Base-by-base conservation (phyloP, 2,888 invertebrate genomes). In the Pteria penguin region DNA sequence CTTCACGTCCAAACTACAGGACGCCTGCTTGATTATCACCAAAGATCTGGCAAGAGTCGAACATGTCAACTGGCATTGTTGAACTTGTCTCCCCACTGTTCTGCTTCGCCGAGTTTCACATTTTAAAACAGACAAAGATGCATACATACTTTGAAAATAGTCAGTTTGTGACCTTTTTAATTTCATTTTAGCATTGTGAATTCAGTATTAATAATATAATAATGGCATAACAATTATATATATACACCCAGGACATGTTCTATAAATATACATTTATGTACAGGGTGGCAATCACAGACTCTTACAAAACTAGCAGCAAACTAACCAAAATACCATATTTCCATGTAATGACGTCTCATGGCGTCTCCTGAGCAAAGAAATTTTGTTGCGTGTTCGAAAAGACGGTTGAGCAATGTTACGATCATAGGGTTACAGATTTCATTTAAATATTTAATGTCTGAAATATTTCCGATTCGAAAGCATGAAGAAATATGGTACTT, bases 231-330 rank as follows among this genome's bases (percentile, higher is more conserved):
- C 80, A 77, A 78, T 78, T 79, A 80, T n/a, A 45, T 45, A 45
- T 83, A 75, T 82, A 83, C 82, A 83, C 75, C 72, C 71, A 74
- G 66, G 77, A 73, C 72, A 76, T 78, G 79, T 68, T 81, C 84
- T 86, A 86, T 86, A 87, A 87, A 86, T 86, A 85, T 86, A 85
- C 85, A 75, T 72, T 80, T 86, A 86, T 86, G 79, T 87, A 86
- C 85, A 87, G 79, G 80, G 83, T 84, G 83, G 84, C 83, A 82
- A 71, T 77, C 76, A 79, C 79, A 78, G 69, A 72, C 74, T 45
- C 45, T 8, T 75, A 55, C 68, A 55, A 60, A 60, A 60, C 22
- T 60, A 60, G 60, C 60, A 29, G 60, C 60, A 60, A 60, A 24
- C 27, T 11, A 60, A 18, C 60, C 14, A 60, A 60, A 27, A 26